Conservation (phyloP, 2,888 invertebrate species). For the Teinopalpus imperialis region DNA sequence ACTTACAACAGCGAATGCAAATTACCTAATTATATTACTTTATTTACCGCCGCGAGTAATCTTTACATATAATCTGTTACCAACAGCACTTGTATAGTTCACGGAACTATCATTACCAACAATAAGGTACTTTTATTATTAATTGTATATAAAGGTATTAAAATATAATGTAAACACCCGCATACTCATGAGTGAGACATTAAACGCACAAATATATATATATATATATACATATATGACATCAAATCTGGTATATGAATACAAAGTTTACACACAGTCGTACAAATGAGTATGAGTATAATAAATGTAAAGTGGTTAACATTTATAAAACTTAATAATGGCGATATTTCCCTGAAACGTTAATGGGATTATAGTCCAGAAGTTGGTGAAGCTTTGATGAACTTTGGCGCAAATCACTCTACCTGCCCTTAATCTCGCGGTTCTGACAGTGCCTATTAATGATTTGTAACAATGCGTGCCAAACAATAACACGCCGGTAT, state of each 20-base stretch:
- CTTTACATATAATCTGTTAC: conserved; percentile 13
- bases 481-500: conserved; percentile 63
- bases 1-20: conserved; percentile 16
- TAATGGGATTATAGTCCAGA: conserved; percentile 20
- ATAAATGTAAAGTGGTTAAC: conserved; percentile 21
- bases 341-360: conserved; percentile 19
- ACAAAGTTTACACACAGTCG: conserved; percentile 21
- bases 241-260: conserved; percentile 13
- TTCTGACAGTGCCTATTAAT: conserved; percentile 67
- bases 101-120: not conserved
- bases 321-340: conserved; percentile 24
- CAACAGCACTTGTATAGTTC: not conserved
- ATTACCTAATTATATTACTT: conserved; percentile 21
- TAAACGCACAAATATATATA: too few relatives aligned
- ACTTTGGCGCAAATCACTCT: conserved; percentile 24
- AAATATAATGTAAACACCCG: too few relatives aligned
- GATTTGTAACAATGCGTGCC: conserved; percentile 67
- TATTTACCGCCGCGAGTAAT: conserved; percentile 10
- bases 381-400: conserved; percentile 18
- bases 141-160: too few relatives aligned
- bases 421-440: conserved; percentile 46
- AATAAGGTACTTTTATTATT: conserved; percentile 5
- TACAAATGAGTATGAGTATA: conserved; percentile 20
- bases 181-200: too few relatives aligned
- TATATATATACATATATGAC: too few relatives aligned